Evolutionary conservation across 2,797 vertebrate species (phyloP), one percentile per base, ranked within the genome.

Genomic region (Helicolenus hilgendorfi): DNA sequence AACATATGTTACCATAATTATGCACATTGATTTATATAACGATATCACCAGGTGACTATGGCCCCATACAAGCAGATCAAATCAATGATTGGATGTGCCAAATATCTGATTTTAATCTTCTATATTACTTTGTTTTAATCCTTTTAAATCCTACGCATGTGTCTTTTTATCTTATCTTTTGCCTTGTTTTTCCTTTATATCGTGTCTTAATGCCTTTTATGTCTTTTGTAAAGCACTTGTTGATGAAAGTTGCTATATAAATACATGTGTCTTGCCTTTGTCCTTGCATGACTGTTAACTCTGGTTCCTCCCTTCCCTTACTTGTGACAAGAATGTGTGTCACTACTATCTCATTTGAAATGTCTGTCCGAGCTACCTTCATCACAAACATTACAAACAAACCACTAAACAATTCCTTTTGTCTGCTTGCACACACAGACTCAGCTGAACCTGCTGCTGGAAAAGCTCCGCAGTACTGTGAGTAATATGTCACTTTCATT

Each of bases 391-490:
- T 56, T 58, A 13, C 24, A 74, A 89, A 79, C 36, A 79, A 69
- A 41, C 64, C 29, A 56, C 71, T 38, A 73, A 85, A 65, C 33
- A 7, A 14, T 62, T 84, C 22, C 1, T 80, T 85, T 91, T 79
- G 4, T 91, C 24, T 86, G 11, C 77, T 95, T 94, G 5, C 65
- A 89, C 95, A 96, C 88, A 84, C 97, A 99, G 99, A 99, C 98
- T 35, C 99, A 99, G 85, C 96, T 99, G 91, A 99, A 99, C 96
- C 96, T 99, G 87, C 97, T 99, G 78, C 97, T 99, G 78, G 99
- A 99, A 95, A 99, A 99, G 94, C 98, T 99, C 68, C 98, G 98
- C 86, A 98, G 98, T 92, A 99, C 99, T 35, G 99, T 99, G 96
- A 99, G 99, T 98, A 65, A 65, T 68, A 55, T 29, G 18, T 65